Percentiles rank a stretch among this genome's conserved stretches.
Evolutionary conservation across 2,888 invertebrate species (phyloP).

Genomic region (Hypena proboscidalis): DNA sequence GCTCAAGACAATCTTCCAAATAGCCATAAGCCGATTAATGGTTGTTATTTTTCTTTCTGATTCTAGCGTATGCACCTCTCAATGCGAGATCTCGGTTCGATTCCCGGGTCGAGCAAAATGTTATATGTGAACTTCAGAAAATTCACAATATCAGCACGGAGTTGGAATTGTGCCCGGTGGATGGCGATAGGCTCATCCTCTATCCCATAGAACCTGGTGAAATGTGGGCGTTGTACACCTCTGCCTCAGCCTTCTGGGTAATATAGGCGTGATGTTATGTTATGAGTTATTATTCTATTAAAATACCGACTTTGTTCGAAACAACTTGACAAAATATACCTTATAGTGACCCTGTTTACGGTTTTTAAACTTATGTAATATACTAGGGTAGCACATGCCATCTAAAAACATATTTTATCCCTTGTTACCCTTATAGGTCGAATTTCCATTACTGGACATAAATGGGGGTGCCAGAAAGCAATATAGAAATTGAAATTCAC

Average conservation of each 20-base stretch:
- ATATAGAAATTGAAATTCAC: slow-evolving; percentile 41
- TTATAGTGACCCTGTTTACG: slow-evolving; percentile 14
- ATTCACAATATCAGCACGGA: too few relatives aligned
- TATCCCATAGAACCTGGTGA: too few relatives aligned
- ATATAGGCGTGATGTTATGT: too few relatives aligned
- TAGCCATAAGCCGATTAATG: slow-evolving; percentile 10
- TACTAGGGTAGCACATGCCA: slow-evolving; percentile 16
- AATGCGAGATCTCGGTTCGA: too few relatives aligned
- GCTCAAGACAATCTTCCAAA: slow-evolving; percentile 5
- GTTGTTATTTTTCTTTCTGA: slow-evolving; percentile 15
- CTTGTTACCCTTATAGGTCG: slow-evolving; percentile 30
- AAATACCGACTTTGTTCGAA: slow-evolving; percentile 4
- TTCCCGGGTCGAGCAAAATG: too few relatives aligned
- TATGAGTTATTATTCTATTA: too few relatives aligned
- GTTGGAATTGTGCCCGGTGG: too few relatives aligned
- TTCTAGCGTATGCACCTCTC: too few relatives aligned
- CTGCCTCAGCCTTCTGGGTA: too few relatives aligned
- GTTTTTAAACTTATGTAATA: slow-evolving; percentile 30
- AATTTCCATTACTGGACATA: slow-evolving; percentile 35
- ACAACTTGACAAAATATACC: slow-evolving; percentile 10
- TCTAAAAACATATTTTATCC: slow-evolving; percentile 38
- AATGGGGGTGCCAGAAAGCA: slow-evolving; percentile 29
- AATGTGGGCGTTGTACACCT: too few relatives aligned
- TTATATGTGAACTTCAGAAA: too few relatives aligned
- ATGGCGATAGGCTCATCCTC: too few relatives aligned